Evolutionary conservation across 2,113 vertebrate species (phyloP).

Genomic region (Sisor rabdophorus): DNA sequence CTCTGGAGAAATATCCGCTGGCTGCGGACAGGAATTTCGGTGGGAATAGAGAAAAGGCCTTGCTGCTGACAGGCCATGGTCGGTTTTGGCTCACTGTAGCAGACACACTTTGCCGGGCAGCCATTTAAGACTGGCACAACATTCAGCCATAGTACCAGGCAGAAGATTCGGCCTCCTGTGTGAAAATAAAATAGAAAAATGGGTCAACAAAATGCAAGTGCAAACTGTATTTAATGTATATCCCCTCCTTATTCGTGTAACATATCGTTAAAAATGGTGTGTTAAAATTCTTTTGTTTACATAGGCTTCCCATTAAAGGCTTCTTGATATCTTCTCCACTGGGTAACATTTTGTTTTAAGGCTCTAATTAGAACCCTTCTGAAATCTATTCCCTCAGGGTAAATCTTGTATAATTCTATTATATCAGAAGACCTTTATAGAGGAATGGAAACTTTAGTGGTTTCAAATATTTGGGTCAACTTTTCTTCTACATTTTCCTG

Average conservation of each 20-base stretch:
- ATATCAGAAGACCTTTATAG: neutral
- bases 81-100: constrained; percentile 90
- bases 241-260: too few species aligned
- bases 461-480: neutral
- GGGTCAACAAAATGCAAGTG: constrained; percentile 24
- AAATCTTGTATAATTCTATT: neutral
- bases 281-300: neutral
- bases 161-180: constrained; percentile 85
- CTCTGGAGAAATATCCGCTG: constrained; percentile 95
- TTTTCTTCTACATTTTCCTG: neutral
- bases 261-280: too few species aligned
- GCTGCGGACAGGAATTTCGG: constrained; percentile 85
- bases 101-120: constrained; percentile 90
- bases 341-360: neutral
- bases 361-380: neutral
- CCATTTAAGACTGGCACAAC: constrained; percentile 74
- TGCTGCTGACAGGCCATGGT: constrained; percentile 96
- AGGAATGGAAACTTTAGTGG: neutral
- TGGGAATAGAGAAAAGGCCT: constrained; percentile 85
- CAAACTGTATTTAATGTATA: neutral
- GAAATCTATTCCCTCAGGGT: too few species aligned
- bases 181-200: constrained; percentile 51
- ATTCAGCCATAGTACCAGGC: constrained; percentile 88
- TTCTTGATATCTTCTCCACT: neutral
- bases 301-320: neutral